Conservation (phyloP, 2,797 vertebrate genomes). For the Alectoris magna region DNA sequence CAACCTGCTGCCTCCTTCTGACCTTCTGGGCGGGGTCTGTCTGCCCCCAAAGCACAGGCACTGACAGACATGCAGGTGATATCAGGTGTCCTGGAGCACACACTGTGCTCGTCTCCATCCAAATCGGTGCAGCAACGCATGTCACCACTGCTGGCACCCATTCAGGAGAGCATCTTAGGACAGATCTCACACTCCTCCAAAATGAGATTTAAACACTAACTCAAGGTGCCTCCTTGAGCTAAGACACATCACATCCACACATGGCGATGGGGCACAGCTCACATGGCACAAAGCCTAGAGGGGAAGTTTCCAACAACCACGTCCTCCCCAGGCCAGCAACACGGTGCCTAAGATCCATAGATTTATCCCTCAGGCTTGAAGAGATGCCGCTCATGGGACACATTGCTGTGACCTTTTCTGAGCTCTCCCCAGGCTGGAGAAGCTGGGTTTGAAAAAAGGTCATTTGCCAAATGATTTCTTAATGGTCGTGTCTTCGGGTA, state of each 20-base stretch:
- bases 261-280: background rate
- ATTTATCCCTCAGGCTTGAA: background rate
- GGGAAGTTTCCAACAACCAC: background rate
- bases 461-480: slow-evolving; percentile 38
- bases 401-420: slow-evolving; percentile 32
- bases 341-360: background rate
- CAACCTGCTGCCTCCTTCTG: slow-evolving; percentile 27
- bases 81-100: background rate
- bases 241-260: background rate
- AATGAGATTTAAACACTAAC: background rate
- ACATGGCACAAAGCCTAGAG: background rate
- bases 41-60: background rate
- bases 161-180: slow-evolving; percentile 24
- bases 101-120: background rate
- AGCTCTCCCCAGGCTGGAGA: slow-evolving; percentile 21
- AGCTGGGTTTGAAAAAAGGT: slow-evolving; percentile 32
- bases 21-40: slow-evolving; percentile 61
- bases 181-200: background rate
- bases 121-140: background rate
- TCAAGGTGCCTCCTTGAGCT: background rate
- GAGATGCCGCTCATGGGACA: background rate
- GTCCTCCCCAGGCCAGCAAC: background rate
- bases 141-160: background rate
- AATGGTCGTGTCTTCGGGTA: slow-evolving; percentile 25
- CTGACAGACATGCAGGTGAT: background rate